Evolutionary conservation across 2,797 vertebrate species (phyloP).

Genomic region (Danio choprae): DNA sequence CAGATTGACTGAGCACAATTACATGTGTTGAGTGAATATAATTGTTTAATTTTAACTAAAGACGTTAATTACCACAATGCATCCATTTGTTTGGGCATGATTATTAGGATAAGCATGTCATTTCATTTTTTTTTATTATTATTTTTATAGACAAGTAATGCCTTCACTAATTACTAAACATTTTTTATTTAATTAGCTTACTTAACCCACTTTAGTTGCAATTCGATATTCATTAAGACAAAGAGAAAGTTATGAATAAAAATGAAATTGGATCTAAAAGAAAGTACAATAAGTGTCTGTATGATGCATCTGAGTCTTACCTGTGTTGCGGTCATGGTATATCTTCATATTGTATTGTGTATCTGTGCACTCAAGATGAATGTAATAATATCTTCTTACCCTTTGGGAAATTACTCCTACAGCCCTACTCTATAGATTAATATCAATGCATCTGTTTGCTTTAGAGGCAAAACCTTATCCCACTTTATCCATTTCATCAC

Average conservation of each 20-base stretch:
- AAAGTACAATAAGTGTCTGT: slow-evolving; percentile 1
- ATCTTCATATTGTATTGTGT: slow-evolving; percentile 44
- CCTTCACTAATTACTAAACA: not conserved
- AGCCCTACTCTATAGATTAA: slow-evolving; percentile 51
- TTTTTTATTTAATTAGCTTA: not conserved
- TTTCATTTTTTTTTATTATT: too few species aligned
- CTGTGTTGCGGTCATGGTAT: slow-evolving; percentile 19
- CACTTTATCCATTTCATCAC: slow-evolving; percentile 38
- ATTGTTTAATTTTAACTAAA: too few species aligned
- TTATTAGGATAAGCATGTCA: too few species aligned
- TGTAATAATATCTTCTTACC: slow-evolving; percentile 53
- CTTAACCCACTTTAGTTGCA: not conserved
- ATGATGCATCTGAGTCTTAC: slow-evolving; percentile 9
- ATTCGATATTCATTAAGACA: not conserved
- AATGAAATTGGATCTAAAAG: not conserved
- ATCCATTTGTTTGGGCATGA: too few species aligned
- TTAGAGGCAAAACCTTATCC: slow-evolving; percentile 33
- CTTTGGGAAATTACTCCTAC: slow-evolving; percentile 57
- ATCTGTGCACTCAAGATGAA: slow-evolving; percentile 46
- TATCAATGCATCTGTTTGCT: slow-evolving; percentile 52
- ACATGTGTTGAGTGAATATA: too few species aligned
- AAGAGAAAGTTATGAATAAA: not conserved
- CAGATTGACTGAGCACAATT: too few species aligned
- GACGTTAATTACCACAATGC: too few species aligned
- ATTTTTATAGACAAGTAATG: not conserved